phyloP scores from a whole-genome alignment of 2,888 invertebrate species.

The Agriopis aurantiaria region DNA sequence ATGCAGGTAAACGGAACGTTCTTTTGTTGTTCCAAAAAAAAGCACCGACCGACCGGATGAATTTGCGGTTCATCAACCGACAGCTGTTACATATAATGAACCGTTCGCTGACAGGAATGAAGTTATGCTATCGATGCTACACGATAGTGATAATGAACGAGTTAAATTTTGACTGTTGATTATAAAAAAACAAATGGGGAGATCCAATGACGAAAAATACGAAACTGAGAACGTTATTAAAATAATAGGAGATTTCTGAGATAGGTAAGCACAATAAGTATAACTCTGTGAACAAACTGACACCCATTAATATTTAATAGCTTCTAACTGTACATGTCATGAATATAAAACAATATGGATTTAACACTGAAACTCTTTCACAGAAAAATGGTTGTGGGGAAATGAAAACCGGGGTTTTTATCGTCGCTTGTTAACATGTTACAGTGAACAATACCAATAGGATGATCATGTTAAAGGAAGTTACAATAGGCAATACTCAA shows the following conservation, averaged over 20 bases:
- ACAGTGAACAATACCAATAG: constrained; percentile 18
- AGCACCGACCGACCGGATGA: constrained; percentile 9
- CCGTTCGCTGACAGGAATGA: not conserved
- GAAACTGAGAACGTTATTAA: no score
- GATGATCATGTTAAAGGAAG: constrained; percentile 32
- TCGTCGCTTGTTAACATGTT: constrained; percentile 11
- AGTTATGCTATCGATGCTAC: not conserved
- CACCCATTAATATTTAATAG: no score
- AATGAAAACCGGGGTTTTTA: constrained; percentile 15
- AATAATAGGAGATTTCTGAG: no score
- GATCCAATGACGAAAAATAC: no score
- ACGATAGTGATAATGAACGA: not conserved
- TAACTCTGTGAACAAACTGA: no score
- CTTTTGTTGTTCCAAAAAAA: constrained; percentile 26
- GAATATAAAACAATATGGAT: not conserved
- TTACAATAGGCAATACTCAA: constrained; percentile 41
- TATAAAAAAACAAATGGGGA: no score
- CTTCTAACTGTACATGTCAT: no score
- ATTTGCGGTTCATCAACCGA: constrained; percentile 40
- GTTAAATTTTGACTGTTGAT: not conserved
- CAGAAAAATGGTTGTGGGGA: constrained; percentile 4
- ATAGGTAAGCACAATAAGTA: no score
- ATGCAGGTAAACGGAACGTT: constrained; percentile 25
- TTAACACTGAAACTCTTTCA: not conserved
- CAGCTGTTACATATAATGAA: constrained; percentile 29